phyloP scores from a whole-genome alignment of 2,113 vertebrate genomes.

The Andinoacara biseriatus region DNA sequence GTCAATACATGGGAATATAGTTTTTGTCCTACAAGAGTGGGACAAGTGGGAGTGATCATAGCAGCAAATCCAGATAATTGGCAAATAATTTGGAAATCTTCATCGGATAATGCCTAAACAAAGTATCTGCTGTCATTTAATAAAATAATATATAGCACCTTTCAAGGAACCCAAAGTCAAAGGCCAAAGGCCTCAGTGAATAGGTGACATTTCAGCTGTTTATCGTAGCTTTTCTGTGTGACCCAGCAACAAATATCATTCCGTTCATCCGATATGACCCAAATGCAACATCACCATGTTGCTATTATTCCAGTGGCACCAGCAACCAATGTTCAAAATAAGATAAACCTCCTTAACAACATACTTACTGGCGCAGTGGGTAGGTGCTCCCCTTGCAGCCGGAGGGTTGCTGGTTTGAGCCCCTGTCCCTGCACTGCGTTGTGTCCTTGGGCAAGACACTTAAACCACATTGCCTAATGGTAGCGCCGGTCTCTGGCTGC shows the following conservation, averaged over 20 bases:
- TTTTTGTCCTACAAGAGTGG: neutral
- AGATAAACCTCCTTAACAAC: neutral
- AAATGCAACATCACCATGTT: constrained; percentile 18
- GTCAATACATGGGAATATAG: neutral
- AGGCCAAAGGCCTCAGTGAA: no score
- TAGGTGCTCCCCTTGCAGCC: no score
- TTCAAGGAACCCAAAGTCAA: no score
- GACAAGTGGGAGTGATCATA: neutral
- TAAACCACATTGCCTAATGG: no score
- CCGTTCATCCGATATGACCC: constrained; percentile 26
- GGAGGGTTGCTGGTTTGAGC: no score
- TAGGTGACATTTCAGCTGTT: neutral
- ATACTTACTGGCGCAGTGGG: neutral
- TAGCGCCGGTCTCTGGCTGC: no score
- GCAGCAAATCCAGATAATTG: neutral
- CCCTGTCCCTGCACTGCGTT: no score
- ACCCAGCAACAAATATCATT: neutral
- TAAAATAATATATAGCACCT: neutral
- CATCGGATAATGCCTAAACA: neutral
- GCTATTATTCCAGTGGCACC: constrained; percentile 38
- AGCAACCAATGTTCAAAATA: constrained; percentile 17
- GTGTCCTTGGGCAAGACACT: no score
- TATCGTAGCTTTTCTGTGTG: neutral
- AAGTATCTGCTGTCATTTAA: neutral
- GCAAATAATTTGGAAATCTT: neutral